These are phyloP conservation scores for Empis livida DNA, from an alignment of 2,888 invertebrate species.

Conservation along the genomic window DNA sequence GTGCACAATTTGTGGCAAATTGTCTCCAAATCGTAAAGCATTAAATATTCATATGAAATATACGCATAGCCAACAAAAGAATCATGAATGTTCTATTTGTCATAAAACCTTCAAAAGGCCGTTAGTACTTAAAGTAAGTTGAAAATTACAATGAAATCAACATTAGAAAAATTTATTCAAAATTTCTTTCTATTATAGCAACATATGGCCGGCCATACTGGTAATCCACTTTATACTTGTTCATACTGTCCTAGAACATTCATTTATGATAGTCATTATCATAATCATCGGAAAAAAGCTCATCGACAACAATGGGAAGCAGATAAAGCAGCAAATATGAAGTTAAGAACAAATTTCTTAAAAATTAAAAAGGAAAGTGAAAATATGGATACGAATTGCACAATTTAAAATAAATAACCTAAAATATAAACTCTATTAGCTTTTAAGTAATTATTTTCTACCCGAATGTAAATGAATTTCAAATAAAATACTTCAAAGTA, in stretches of 20 bases:
- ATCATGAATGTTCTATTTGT: slow-evolving; percentile 5
- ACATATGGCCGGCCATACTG: neutral
- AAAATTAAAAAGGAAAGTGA: too few relatives aligned
- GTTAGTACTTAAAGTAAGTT: neutral
- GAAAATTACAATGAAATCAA: neutral
- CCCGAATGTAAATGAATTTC: too few relatives aligned
- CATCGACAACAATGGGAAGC: too few relatives aligned
- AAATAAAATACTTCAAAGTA: too few relatives aligned
- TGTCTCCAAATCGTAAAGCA: slow-evolving; percentile 6
- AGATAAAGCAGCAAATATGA: too few relatives aligned
- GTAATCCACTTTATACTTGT: neutral
- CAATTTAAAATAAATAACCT: too few relatives aligned
- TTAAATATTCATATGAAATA: slow-evolving; percentile 7
- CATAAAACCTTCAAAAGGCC: slow-evolving; percentile 4
- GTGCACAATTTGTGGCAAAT: slow-evolving; percentile 4
- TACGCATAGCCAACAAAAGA: slow-evolving; percentile 1
- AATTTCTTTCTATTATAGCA: neutral
- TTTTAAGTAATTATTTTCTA: too few relatives aligned
- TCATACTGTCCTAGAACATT: neutral
- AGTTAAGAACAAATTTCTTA: too few relatives aligned
- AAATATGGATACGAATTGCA: too few relatives aligned
- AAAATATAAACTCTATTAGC: too few relatives aligned
- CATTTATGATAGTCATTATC: neutral
- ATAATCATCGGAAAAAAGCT: too few relatives aligned
- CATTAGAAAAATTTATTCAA: neutral